phyloP scores from a whole-genome alignment of 2,113 vertebrate genomes.

The Numenius arquata region DNA sequence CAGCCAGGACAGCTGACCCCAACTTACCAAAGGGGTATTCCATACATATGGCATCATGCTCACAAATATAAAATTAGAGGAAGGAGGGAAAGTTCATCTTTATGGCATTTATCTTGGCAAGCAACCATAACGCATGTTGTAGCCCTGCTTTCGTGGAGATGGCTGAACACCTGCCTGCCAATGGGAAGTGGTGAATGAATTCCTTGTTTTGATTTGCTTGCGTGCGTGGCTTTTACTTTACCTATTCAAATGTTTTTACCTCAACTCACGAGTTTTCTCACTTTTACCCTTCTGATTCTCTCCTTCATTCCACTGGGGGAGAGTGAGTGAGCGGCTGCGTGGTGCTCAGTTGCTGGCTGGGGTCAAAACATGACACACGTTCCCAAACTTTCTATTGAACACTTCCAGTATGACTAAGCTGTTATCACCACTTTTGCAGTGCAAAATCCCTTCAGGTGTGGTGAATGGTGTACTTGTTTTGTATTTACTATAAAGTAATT shows the following conservation, averaged over 20 bases:
- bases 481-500: background rate
- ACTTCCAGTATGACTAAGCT: background rate
- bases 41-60: background rate
- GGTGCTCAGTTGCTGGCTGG: background rate
- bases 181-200: background rate
- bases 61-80: background rate
- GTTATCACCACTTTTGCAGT: background rate
- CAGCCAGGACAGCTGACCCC: rapidly evolving
- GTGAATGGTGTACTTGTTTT: background rate
- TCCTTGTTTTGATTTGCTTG: background rate
- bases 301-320: rapidly evolving
- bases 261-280: background rate
- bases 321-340: rapidly evolving
- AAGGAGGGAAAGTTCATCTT: background rate
- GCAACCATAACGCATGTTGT: rapidly evolving
- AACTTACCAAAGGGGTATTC: background rate
- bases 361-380: background rate
- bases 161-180: background rate
- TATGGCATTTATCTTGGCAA: background rate
- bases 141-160: background rate
- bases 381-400: background rate
- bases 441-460: background rate
- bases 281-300: background rate
- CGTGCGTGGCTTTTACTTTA: rapidly evolving
- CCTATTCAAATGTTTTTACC: background rate